Conservation (phyloP, 2,797 vertebrate genomes). For the Cuculus canorus region DNA sequence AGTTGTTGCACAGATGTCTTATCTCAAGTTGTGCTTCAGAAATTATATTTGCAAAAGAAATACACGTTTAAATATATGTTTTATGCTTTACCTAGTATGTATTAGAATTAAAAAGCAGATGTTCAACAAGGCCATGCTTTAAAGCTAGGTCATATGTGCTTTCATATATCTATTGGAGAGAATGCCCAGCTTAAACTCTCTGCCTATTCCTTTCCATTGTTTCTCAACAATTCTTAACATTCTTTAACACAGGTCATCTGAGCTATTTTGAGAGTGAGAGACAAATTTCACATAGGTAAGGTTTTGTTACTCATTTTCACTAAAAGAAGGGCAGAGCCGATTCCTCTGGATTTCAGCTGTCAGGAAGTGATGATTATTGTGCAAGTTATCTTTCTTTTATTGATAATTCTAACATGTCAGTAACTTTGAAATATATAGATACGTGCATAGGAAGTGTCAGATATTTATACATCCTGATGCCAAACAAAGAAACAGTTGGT, state of each 20-base stretch:
- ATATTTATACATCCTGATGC: not conserved
- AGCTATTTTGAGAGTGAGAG: conserved; percentile 63
- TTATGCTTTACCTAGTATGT: not conserved
- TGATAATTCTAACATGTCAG: not conserved
- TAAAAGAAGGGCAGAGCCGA: not conserved
- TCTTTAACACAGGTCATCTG: conserved; percentile 62
- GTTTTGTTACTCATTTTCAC: conserved; percentile 7
- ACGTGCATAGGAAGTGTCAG: not conserved
- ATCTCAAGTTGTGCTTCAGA: conserved; percentile 21
- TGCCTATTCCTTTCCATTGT: conserved; percentile 51
- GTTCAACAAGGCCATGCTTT: not conserved
- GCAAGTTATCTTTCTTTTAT: conserved; percentile 12
- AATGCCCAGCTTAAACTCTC: conserved; percentile 2
- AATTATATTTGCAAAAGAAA: conserved; percentile 3
- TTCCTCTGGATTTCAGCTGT: conserved; percentile 40
- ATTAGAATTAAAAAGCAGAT: not conserved
- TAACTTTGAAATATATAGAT: conserved; percentile 23
- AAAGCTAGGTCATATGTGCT: not conserved
- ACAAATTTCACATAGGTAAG: conserved; percentile 6
- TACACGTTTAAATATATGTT: not conserved
- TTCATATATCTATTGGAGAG: not conserved
- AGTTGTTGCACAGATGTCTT: not conserved
- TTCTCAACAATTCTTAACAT: conserved; percentile 27
- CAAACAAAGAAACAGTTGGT: conserved; percentile 28
- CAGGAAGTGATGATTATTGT: conserved; percentile 11